Evolutionary conservation across 2,113 vertebrate genomes (phyloP), one percentile per base, ranked within the genome.

Genomic region (Ameiurus melas): DNA sequence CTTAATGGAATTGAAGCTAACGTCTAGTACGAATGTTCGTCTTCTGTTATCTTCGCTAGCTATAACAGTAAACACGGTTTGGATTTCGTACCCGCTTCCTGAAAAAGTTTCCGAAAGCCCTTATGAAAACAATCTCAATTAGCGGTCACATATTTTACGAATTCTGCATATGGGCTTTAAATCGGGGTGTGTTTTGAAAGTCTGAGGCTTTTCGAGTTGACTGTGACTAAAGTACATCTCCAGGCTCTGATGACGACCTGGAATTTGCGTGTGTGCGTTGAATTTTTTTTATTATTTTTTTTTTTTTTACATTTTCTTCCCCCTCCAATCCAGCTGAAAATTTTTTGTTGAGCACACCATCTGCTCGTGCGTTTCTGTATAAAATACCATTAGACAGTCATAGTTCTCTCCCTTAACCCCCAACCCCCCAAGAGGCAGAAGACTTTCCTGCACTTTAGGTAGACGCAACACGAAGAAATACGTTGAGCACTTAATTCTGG

Each of bases 351-450:
- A 51, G 51, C 39, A 85, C 60, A 43, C 85, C 89, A 14, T 36
- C 84, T 25, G 89, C 89, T 89, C 86, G 53, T 5, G 66, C 88
- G 30, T 66, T 57, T 22, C 91, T 92, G 93, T 93, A 94, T 95
- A 94, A 95, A 95, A 95, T 95, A 94, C 94, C 94, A 94, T 96
- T 94, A 92, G 92, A 94, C 95, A 88, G 94, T 95, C 94, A 93
- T 95, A 93, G 94, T 5, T 5, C 0, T 36, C 36, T 2, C 36
- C 36, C 36, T 36, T 36, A 0, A 19, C 36, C 36, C 36, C 19
- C 73, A 19, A 0, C 36, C 36, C 36, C 36, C 19, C 73, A 19
- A 30, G 36, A 87, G 83, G 77, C 85, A 20, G 20, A 57, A 85
- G 51, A 51, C 87, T 78, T 90, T 55, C 84, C 90, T 89, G 90